Base-by-base conservation (phyloP, 2,797 vertebrate species). In the Hydrocynus forskahlii region DNA sequence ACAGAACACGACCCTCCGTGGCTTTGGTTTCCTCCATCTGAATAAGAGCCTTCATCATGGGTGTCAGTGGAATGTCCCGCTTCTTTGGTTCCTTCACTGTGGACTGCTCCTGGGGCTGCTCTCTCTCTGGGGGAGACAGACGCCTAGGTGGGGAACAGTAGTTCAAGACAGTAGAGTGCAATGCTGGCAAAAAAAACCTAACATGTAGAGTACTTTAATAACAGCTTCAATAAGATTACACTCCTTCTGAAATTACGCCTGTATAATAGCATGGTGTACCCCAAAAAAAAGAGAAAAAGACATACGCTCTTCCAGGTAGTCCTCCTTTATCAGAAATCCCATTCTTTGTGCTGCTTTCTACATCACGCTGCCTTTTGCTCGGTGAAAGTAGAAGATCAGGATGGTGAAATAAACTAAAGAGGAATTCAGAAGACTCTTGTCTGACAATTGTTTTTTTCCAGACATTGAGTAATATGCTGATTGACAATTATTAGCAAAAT, bases 41-140 rank as follows among this genome's bases (percentile, higher is more conserved):
- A 83, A 96, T 97, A 78, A 98, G 92, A 43, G 96, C 96, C 91
- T 94, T 97, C 91, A 97, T 93, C 88, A 97, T 89, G 2, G 97
- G 96, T 10, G 94, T 93, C 84, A 97, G 91, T 40, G 92, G 72
- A 68, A 79, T 84, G 74, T 94, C 91, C 0, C 83, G 83, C 6
- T 90, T 90, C 54, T 92, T 93, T 9, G 17, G 35, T n/a, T 94
- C 90, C 84, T 89, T 93, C 73, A 80, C 66, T 81, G 88, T 71
- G 25, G 88, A 85, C 16, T 76, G 84, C 76, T 87, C 89, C 14
- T 59, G 88, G 10, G 88, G 84, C 55, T 89, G 91, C 38, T 97
- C 95, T 87, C 94, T 95, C 86, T 97, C 96, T 4, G 93, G 94
- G 57, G 96, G 94, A 83, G 96, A 95, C 80, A 85, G 86, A 80